phyloP scores from a whole-genome alignment of 2,888 invertebrate species.

The Entomobrya proxima region DNA sequence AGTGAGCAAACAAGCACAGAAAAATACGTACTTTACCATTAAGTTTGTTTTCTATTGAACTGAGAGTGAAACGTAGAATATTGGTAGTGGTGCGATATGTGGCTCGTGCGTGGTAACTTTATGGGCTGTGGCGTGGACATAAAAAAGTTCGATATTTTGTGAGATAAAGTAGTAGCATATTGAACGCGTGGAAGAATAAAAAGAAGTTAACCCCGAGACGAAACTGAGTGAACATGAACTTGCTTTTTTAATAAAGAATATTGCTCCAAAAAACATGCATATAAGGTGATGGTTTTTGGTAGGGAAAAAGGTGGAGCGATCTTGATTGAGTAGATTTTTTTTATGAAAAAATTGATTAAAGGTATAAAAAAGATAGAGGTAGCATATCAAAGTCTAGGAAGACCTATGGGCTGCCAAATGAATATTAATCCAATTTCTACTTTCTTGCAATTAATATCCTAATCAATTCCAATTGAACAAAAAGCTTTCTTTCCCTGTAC shows the following conservation, averaged over 20 bases:
- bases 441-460: slow-evolving; percentile 13
- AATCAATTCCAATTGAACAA: slow-evolving; percentile 40
- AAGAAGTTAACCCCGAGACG: background rate
- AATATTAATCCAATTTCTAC: slow-evolving; percentile 24
- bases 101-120: background rate
- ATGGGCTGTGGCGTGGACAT: background rate
- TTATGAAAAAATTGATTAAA: background rate
- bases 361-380: background rate
- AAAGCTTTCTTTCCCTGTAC: background rate
- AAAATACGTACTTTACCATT: background rate
- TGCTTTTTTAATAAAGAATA: slow-evolving; percentile 10
- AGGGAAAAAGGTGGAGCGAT: slow-evolving; percentile 13
- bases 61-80: background rate
- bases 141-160: background rate
- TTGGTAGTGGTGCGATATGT: background rate
- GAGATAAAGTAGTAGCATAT: background rate
- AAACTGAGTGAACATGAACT: slow-evolving; percentile 38
- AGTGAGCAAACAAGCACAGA: background rate
- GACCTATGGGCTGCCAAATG: background rate
- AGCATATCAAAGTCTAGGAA: background rate
- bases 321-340: slow-evolving; percentile 24
- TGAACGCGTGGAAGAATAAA: background rate
- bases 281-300: background rate
- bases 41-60: background rate
- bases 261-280: background rate